These are phyloP conservation scores for Drosophila melanosoma DNA, from an alignment of 2,888 invertebrate genomes.

Conservation along the genomic window DNA sequence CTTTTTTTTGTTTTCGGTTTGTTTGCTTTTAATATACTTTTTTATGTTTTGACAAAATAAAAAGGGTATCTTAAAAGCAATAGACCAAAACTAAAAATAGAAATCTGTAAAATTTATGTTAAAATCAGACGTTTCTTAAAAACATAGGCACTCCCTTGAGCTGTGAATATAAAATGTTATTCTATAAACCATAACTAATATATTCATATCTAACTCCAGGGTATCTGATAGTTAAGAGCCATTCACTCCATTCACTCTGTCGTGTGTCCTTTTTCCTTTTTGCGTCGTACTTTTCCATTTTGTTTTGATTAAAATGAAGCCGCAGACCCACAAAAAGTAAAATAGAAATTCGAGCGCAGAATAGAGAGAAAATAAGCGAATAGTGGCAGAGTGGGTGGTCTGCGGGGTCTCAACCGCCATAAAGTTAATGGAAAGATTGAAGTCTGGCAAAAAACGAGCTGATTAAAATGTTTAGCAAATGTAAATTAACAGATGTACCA, in stretches of 20 bases:
- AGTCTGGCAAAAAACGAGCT: conserved; percentile 49
- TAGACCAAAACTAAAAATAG: neutral
- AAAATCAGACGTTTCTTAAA: neutral
- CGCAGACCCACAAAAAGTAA: conserved; percentile 49
- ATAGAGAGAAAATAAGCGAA: conserved; percentile 7
- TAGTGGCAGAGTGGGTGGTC: neutral
- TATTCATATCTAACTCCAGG: neutral
- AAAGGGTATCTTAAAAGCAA: neutral
- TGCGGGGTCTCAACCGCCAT: conserved; percentile 11
- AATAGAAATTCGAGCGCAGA: conserved; percentile 17
- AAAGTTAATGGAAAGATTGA: conserved; percentile 50
- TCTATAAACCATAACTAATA: neutral
- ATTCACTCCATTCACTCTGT: neutral
- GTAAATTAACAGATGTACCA: conserved; percentile 38
- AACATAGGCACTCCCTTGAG: neutral
- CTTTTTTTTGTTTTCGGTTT: conserved; percentile 23
- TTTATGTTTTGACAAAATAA: neutral
- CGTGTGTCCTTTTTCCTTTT: conserved; percentile 14
- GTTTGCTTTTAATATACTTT: conserved; percentile 10
- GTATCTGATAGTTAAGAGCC: neutral
- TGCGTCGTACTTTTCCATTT: conserved; percentile 54
- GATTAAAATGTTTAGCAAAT: conserved; percentile 63
- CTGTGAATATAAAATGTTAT: neutral
- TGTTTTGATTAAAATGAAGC: conserved; percentile 75
- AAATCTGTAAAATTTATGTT: neutral